Base-by-base conservation (phyloP, 2,113 vertebrate genomes). In the Australoheros scitulus region DNA sequence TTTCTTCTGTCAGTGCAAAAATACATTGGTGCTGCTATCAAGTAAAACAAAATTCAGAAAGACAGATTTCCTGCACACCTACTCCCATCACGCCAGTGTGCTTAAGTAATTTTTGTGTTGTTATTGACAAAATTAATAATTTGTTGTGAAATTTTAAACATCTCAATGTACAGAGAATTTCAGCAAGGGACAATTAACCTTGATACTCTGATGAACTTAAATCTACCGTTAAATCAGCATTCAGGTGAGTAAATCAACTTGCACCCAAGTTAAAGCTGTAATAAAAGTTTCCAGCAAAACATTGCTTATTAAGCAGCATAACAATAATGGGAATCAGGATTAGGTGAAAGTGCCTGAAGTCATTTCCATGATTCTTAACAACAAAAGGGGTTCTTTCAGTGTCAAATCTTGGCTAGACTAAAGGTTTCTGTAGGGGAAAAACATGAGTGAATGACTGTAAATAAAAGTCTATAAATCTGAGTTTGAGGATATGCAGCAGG, bases 11-110 rank as follows among this genome's bases (percentile, higher is more conserved):
- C 41, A 20, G 11, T 29, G 50, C 61, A 64, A 86, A 60, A 76
- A 47, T n/a, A 36, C 60, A 75, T 38, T 24, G 64, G 50, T 64
- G 29, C 77, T 64, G 17, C 68, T 26, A 60, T 87, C 47, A 38
- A 77, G 29, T 61, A 34, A 83, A 72, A 59, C 50, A 64, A 18
- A 76, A 36, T 60, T 79, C 38, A 74, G 70, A n/a, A n/a, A n/a
- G n/a, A n/a, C n/a, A n/a, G n/a, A 2, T 56, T 87, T 61, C n/a
- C 41, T 87, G 56, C 20, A 59, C 74, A 52, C 32, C 61, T 11
- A 15, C 79, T 57, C 36, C 24, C 47, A 50, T 70, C 41, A 13
- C 11, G 2, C 24, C 43, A 52, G 24, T 32, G 65, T 20, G 43
- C 24, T 70, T 24, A 52, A 52, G 22, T 70, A 50, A 50, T 70